Conservation (phyloP, 1,140 invertebrate species). For the Apis mellifera region Amel_HAv3.1 CM009933.2:5538001-5538500, state of each 20-base stretch:
- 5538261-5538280: slow-evolving; percentile 42
- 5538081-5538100: neutral
- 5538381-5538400: slow-evolving; percentile 31
- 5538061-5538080: neutral
- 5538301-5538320: slow-evolving; percentile 39
- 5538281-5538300: slow-evolving; percentile 52
- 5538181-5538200: slow-evolving; percentile 21
- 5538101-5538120: neutral
- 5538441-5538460: slow-evolving; percentile 2
- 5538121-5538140: neutral
- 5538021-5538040: too few species aligned
- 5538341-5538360: slow-evolving; percentile 56
- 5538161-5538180: slow-evolving; percentile 40
- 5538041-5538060: too few species aligned
- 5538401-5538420: slow-evolving; percentile 8
- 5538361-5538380: slow-evolving; percentile 47
- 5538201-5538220: slow-evolving; percentile 48
- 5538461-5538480: neutral
- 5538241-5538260: slow-evolving; percentile 65
- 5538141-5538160: too few species aligned
- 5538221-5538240: slow-evolving; percentile 60
- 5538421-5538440: slow-evolving; percentile 20
- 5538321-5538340: slow-evolving; percentile 22
- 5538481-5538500: neutral
- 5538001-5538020: too few species aligned